Base-by-base conservation (phyloP, 1,140 invertebrate genomes). In the Pogonomyrmex californicus region DNA sequence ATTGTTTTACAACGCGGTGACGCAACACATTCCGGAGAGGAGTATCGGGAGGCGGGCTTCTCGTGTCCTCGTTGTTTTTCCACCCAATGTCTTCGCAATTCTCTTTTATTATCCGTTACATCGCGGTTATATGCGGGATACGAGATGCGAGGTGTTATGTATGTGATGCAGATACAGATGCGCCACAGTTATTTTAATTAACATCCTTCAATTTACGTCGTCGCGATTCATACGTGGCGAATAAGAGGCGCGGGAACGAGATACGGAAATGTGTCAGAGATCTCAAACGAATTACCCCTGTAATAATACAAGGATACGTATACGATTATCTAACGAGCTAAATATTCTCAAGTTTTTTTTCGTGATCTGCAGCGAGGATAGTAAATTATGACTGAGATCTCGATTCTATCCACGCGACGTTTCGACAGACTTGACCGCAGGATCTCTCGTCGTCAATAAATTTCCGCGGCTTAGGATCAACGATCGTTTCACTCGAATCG, bases 381-480 rank as follows among this genome's bases (percentile, higher is more conserved):
- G 9, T 12, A 38, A 38, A 76, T 76, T 58, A 58, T 58, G 17
- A 49, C 10, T 51, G 12, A 75, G 23, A 44, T 73, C 12, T 73
- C n/a, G 38, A 58, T 9, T 33, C 54, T 81, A 7, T 14, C 17
- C 73, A 14, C 4, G 10, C 47, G 17, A 17, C 44, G 17, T 30
- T 17, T 58, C 17, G 71, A n/a, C 51, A 23, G 17, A 47, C 30
- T 23, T 47, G 51, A 60, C 68, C 30, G 79, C 38, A 12, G 41
- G 7, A 73, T 60, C 2, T 41, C 75, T 54, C n/a, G 36, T 47
- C 17, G 38, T 23, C 77, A 47, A 86, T 86, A 86, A 65, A 86
- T 78, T 86, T 79, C 17, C 60, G 38, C 38, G n/a, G 49, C 30
- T 76, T 77, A 65, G 7, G 75, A 86, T 79, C 73, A 86, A 78